phyloP scores from a whole-genome alignment of 2,888 invertebrate species.

The Sesia apiformis region DNA sequence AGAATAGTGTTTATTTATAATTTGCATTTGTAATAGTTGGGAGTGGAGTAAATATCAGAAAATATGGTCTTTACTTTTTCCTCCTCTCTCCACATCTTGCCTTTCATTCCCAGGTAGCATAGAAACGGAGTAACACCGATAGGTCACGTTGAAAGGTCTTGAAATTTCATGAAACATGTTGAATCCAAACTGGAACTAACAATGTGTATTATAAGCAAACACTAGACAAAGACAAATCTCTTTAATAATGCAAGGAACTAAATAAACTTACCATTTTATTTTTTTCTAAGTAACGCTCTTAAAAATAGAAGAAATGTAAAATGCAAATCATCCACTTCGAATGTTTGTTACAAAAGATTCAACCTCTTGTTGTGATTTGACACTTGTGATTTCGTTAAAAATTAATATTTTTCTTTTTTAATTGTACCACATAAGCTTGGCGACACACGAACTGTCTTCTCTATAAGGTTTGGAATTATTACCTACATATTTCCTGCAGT shows the following conservation, averaged over 20 bases:
- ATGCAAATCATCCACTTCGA: slow-evolving; percentile 19
- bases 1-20: neutral
- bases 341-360: neutral
- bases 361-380: slow-evolving; percentile 23
- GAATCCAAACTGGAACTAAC: slow-evolving; percentile 87
- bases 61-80: slow-evolving; percentile 84
- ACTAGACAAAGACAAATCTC: slow-evolving; percentile 5
- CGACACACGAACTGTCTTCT: too few relatives aligned
- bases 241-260: neutral
- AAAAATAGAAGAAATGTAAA: slow-evolving; percentile 8
- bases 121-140: slow-evolving; percentile 94
- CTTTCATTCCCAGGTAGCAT: slow-evolving; percentile 96
- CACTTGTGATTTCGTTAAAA: too few relatives aligned
- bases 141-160: slow-evolving; percentile 87
- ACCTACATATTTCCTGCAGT: too few relatives aligned
- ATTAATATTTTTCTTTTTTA: too few relatives aligned
- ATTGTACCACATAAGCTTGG: too few relatives aligned
- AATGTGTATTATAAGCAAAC: slow-evolving; percentile 30
- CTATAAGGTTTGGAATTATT: too few relatives aligned
- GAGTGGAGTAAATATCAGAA: neutral
- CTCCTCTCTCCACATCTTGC: slow-evolving; percentile 95
- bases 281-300: slow-evolving; percentile 10
- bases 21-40: neutral
- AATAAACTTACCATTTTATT: slow-evolving; percentile 33
- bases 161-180: slow-evolving; percentile 91